Evolutionary conservation across 2,888 invertebrate species (phyloP).

Genomic region (Conchocele bisecta): DNA sequence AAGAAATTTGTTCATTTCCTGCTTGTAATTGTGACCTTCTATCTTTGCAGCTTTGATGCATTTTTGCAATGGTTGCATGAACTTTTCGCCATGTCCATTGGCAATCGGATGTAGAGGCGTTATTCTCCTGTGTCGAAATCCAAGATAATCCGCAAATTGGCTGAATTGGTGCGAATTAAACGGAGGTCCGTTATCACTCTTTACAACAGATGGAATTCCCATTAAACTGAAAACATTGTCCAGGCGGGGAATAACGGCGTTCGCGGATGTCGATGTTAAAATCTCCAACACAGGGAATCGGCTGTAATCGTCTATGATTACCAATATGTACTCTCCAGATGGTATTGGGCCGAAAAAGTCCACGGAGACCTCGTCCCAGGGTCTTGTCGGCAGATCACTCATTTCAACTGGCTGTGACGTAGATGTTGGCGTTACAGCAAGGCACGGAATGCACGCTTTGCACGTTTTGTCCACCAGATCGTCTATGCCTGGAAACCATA

Average conservation of each 20-base stretch:
- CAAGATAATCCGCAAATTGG: slow-evolving; percentile 24
- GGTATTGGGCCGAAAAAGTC: slow-evolving; percentile 50
- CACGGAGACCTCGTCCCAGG: slow-evolving; percentile 31
- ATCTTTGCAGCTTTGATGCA: not conserved
- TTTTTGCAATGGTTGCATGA: not conserved
- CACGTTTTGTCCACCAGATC: slow-evolving; percentile 29
- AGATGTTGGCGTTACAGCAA: not conserved
- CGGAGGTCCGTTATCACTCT: slow-evolving; percentile 54
- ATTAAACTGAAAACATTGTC: slow-evolving; percentile 43
- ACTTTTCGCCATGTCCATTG: not conserved
- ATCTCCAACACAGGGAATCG: slow-evolving; percentile 56
- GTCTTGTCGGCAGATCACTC: slow-evolving; percentile 36
- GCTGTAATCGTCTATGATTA: slow-evolving; percentile 58
- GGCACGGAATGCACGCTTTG: slow-evolving; percentile 41
- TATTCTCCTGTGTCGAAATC: slow-evolving; percentile 38
- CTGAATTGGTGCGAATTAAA: slow-evolving; percentile 35
- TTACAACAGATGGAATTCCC: slow-evolving; percentile 50
- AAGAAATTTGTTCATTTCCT: slow-evolving; percentile 6
- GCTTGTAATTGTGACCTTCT: not conserved
- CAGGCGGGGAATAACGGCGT: slow-evolving; percentile 37
- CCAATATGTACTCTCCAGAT: slow-evolving; percentile 42
- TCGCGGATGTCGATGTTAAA: slow-evolving; percentile 30
- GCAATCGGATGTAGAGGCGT: slow-evolving; percentile 16
- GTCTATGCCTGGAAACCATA: slow-evolving; percentile 36
- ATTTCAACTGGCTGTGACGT: slow-evolving; percentile 40